Evolutionary conservation across 2,888 invertebrate genomes (phyloP).

Genomic region (Metellina segmentata): DNA sequence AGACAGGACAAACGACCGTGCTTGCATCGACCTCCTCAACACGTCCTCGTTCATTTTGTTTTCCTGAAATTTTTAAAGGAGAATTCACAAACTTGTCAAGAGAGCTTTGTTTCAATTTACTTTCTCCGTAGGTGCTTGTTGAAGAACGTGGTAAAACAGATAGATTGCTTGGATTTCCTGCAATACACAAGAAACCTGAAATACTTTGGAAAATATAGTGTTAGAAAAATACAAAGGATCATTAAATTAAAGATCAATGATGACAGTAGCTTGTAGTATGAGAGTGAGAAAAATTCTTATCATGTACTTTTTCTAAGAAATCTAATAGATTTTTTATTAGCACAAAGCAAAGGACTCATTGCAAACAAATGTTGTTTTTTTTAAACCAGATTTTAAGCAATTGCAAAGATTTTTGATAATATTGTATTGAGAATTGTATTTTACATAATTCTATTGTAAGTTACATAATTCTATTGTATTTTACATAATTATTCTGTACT

Average conservation of each 20-base stretch:
- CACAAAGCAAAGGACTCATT: too few relatives aligned
- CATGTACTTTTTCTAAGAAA: too few relatives aligned
- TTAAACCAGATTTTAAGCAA: background rate
- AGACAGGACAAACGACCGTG: constrained; percentile 57
- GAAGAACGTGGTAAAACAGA: background rate
- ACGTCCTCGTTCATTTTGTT: background rate
- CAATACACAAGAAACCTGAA: background rate
- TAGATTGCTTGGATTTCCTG: background rate
- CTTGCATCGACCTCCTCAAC: background rate
- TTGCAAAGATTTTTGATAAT: too few relatives aligned
- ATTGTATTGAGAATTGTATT: too few relatives aligned
- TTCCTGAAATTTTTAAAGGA: background rate
- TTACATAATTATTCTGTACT: too few relatives aligned
- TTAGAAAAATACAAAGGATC: background rate
- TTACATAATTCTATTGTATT: too few relatives aligned
- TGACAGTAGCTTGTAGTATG: too few relatives aligned
- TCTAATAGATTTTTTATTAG: too few relatives aligned
- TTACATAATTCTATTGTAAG: too few relatives aligned
- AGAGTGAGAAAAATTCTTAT: too few relatives aligned
- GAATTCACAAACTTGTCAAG: constrained; percentile 32
- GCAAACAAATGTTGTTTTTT: too few relatives aligned
- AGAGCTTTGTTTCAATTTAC: constrained; percentile 40
- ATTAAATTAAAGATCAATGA: background rate
- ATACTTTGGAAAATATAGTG: background rate
- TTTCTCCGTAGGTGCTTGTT: background rate